These are phyloP conservation scores for Lordiphosa mommai DNA, from an alignment of 1,140 invertebrate genomes.

Conservation along the genomic window DNA sequence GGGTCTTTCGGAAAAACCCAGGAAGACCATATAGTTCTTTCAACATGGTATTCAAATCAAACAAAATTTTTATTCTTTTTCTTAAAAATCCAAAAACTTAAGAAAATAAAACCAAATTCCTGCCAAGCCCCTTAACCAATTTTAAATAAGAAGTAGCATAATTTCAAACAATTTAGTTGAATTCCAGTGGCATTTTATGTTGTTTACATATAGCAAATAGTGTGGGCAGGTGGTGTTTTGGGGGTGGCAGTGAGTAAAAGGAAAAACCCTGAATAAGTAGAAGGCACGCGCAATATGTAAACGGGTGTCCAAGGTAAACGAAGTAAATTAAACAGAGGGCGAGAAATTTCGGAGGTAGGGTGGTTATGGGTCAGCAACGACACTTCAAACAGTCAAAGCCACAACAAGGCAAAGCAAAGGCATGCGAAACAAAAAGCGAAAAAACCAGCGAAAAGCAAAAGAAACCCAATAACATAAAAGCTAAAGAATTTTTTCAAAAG, in stretches of 20 bases:
- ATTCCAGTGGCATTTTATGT: constrained; percentile 49
- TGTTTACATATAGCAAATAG: constrained; percentile 50
- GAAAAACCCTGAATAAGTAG: constrained; percentile 28
- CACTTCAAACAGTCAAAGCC: constrained; percentile 40
- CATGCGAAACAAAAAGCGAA: constrained; percentile 30
- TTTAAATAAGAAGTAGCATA: constrained; percentile 20
- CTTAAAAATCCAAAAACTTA: no score
- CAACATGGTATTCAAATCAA: no score
- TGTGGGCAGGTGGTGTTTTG: not conserved
- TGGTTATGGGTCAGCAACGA: not conserved
- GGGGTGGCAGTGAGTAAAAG: not conserved
- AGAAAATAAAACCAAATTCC: no score
- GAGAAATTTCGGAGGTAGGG: constrained; percentile 7
- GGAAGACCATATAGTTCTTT: no score
- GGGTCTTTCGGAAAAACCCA: no score
- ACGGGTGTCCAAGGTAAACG: constrained; percentile 51
- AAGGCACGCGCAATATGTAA: constrained; percentile 30
- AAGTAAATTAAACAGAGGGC: constrained; percentile 56
- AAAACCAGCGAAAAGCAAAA: constrained; percentile 34
- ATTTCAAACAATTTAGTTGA: constrained; percentile 61
- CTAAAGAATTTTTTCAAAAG: constrained; percentile 67
- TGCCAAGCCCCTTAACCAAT: no score
- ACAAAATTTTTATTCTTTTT: no score
- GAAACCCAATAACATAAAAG: constrained; percentile 77
- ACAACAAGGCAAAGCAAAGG: constrained; percentile 28